Evolutionary conservation across 2,888 invertebrate genomes (phyloP).

Genomic region (Craniophora ligustri): DNA sequence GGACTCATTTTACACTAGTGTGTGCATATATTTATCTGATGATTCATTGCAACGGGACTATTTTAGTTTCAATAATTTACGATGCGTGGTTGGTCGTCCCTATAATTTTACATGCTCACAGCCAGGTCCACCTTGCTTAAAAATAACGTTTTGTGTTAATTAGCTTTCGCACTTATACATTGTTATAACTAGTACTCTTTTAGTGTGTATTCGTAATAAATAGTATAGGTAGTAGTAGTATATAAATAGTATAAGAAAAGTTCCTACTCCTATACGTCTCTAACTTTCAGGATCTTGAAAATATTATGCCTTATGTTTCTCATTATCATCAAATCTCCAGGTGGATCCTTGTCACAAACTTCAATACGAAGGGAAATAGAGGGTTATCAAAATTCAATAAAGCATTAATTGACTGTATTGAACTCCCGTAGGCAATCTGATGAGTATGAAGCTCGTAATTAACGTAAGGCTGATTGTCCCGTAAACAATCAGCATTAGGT

Average conservation of each 20-base stretch:
- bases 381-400: too few relatives aligned
- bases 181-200: constrained; percentile 4
- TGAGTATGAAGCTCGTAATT: constrained; percentile 37
- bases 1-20: constrained; percentile 4
- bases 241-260: too few relatives aligned
- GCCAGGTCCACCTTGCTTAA: constrained; percentile 22
- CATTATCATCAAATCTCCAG: not conserved
- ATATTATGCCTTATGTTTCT: too few relatives aligned
- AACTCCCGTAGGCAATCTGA: not conserved
- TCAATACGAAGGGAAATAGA: too few relatives aligned
- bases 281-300: too few relatives aligned
- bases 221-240: too few relatives aligned
- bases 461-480: constrained; percentile 48
- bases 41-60: constrained; percentile 34
- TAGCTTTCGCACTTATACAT: constrained; percentile 5
- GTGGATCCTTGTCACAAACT: too few relatives aligned
- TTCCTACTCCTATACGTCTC: too few relatives aligned
- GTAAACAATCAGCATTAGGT: constrained; percentile 68
- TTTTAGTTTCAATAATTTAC: constrained; percentile 38
- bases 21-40: constrained; percentile 29
- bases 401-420: too few relatives aligned
- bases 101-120: constrained; percentile 1
- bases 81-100: constrained; percentile 11
- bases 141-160: constrained; percentile 4
- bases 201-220: too few relatives aligned